Evolutionary conservation across 2,888 invertebrate species (phyloP).

Genomic region (Spodoptera exigua): DNA sequence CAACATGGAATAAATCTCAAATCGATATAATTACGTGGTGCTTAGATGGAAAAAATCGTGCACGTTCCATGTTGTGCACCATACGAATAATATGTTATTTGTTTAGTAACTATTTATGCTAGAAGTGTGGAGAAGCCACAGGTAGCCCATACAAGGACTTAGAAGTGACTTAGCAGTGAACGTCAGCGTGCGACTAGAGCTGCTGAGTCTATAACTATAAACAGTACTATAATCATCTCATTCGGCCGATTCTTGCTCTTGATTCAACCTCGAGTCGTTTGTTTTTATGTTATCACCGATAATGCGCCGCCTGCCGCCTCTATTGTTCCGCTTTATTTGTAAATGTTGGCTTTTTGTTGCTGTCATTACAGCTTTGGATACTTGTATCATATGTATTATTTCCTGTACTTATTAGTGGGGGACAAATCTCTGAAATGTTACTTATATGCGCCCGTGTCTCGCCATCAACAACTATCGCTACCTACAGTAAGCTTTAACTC

Average conservation of each 20-base stretch:
- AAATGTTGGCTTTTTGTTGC: constrained; percentile 7
- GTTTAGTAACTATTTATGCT: neutral
- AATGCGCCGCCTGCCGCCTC: constrained; percentile 4
- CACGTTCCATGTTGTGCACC: too few species aligned
- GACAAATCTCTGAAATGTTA: too few species aligned
- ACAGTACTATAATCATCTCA: constrained; percentile 27
- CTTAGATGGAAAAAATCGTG: too few species aligned
- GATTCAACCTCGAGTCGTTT: constrained; percentile 25
- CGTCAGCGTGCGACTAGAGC: neutral
- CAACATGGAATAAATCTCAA: neutral
- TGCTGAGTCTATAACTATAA: constrained; percentile 26
- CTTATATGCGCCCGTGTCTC: too few species aligned
- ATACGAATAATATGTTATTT: too few species aligned
- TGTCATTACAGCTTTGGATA: neutral
- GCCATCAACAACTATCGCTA: too few species aligned
- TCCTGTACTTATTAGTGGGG: too few species aligned
- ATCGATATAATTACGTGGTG: too few species aligned
- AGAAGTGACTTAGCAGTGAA: neutral
- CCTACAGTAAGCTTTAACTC: too few species aligned
- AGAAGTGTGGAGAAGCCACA: constrained; percentile 16
- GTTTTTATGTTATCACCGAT: constrained; percentile 25
- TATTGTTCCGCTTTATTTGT: constrained; percentile 14
- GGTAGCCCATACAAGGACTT: constrained; percentile 10
- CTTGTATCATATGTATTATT: too few species aligned
- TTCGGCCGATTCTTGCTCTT: constrained; percentile 13